phyloP scores from a whole-genome alignment of 2,113 vertebrate species.

The Epinephelus moara region DNA sequence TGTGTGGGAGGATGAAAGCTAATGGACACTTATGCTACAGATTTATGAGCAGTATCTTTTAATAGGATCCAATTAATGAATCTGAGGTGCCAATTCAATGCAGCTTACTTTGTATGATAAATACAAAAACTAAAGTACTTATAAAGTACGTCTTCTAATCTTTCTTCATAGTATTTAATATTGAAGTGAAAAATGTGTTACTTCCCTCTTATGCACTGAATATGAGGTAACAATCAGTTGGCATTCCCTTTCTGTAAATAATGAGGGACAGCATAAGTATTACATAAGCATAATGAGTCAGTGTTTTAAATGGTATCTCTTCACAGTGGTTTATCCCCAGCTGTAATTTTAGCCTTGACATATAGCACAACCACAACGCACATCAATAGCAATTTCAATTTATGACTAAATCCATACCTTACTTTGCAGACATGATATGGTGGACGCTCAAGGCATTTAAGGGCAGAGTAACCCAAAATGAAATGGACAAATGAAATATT shows the following conservation, averaged over 20 bases:
- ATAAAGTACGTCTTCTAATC: not conserved
- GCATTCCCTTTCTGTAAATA: conserved; percentile 8
- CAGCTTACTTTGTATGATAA: not conserved
- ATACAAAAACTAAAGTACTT: not conserved
- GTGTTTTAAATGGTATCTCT: not conserved
- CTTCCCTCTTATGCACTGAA: not conserved
- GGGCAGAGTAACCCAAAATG: not conserved
- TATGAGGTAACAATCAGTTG: conserved; percentile 1
- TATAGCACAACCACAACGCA: conserved; percentile 3
- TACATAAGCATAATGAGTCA: conserved; percentile 33
- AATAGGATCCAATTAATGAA: not conserved
- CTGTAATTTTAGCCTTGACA: conserved; percentile 9
- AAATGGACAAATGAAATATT: not conserved
- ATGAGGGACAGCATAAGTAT: not conserved
- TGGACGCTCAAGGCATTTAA: not conserved
- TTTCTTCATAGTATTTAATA: too few species aligned
- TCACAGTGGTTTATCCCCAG: not conserved
- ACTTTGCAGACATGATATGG: not conserved
- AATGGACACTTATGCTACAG: not conserved
- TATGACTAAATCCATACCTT: conserved; percentile 8
- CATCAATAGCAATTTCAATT: conserved; percentile 16
- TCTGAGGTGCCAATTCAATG: not conserved
- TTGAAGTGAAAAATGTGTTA: not conserved
- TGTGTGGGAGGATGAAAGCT: conserved; percentile 30
- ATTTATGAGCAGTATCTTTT: conserved; percentile 6